Evolutionary conservation across 2,113 vertebrate genomes (phyloP).

Genomic region (Muntiacus muntjak): DNA sequence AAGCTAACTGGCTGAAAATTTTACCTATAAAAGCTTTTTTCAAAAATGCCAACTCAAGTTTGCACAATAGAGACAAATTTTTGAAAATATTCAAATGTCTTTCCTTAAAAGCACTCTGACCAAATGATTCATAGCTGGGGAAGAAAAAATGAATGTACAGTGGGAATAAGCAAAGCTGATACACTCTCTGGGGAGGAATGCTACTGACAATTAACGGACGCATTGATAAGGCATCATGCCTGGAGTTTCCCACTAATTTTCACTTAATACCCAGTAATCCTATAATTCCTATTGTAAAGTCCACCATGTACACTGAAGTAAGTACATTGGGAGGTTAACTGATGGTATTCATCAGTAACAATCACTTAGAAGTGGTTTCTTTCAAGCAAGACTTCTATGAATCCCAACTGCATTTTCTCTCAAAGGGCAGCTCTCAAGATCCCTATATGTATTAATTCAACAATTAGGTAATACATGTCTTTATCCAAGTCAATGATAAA

Average conservation of each 20-base stretch:
- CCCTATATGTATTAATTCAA: not conserved
- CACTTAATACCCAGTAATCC: not conserved
- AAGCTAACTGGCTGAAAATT: not conserved
- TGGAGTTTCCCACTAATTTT: not conserved
- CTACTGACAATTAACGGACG: not conserved
- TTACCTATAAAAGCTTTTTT: not conserved
- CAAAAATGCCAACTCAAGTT: not conserved
- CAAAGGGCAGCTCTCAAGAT: not conserved
- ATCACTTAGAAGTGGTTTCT: not conserved
- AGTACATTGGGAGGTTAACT: not conserved
- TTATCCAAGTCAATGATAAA: not conserved
- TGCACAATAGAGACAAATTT: not conserved
- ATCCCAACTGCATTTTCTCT: not conserved
- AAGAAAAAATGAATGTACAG: not conserved
- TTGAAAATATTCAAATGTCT: not conserved
- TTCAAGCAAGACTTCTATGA: not conserved
- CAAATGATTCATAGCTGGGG: not conserved
- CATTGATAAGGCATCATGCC: not conserved
- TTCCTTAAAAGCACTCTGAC: not conserved
- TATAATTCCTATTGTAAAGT: not conserved
- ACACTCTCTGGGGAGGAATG: not conserved
- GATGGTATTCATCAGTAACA: not conserved
- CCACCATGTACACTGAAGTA: not conserved
- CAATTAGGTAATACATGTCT: not conserved
- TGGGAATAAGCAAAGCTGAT: not conserved